Conservation (phyloP, 2,888 invertebrate genomes). For the Oegoconia quadripuncta region DNA sequence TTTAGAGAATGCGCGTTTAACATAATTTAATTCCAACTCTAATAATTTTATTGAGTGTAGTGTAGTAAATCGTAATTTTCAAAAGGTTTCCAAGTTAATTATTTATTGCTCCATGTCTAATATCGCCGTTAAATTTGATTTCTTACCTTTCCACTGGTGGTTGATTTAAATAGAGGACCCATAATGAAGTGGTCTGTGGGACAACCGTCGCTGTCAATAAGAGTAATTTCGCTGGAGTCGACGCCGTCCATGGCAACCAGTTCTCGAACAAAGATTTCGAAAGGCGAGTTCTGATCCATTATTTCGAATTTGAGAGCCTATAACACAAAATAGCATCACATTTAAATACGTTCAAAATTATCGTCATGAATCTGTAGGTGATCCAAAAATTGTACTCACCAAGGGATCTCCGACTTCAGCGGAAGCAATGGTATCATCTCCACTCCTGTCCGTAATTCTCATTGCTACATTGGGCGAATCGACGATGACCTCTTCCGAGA, state of each 20-base stretch:
- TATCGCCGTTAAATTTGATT: conserved; percentile 18
- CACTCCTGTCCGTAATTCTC: conserved; percentile 92
- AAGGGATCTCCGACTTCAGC: conserved; percentile 96
- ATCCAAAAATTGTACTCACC: conserved; percentile 40
- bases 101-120: conserved; percentile 14
- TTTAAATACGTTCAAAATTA: too few species aligned
- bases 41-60: conserved; percentile 6
- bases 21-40: conserved; percentile 7
- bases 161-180: conserved; percentile 93
- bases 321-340: too few species aligned
- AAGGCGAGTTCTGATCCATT: conserved; percentile 94
- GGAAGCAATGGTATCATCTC: conserved; percentile 89
- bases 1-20: too few species aligned
- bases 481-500: conserved; percentile 94
- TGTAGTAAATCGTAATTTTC: conserved; percentile 11
- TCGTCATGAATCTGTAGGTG: too few species aligned
- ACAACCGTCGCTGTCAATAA: conserved; percentile 94
- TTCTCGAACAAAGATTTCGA: conserved; percentile 96
- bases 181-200: conserved; percentile 96
- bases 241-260: conserved; percentile 96
- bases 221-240: conserved; percentile 93
- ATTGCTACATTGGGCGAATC: conserved; percentile 97
- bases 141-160: conserved; percentile 87
- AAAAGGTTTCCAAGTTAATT: conserved; percentile 9
- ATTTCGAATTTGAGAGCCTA: conserved; percentile 93